A percentile compares a stretch with the other conserved stretches of the same genome.
These are phyloP conservation scores for Nothocercus julius DNA, from an alignment of 2,113 vertebrate genomes.

Conservation along the genomic window DNA sequence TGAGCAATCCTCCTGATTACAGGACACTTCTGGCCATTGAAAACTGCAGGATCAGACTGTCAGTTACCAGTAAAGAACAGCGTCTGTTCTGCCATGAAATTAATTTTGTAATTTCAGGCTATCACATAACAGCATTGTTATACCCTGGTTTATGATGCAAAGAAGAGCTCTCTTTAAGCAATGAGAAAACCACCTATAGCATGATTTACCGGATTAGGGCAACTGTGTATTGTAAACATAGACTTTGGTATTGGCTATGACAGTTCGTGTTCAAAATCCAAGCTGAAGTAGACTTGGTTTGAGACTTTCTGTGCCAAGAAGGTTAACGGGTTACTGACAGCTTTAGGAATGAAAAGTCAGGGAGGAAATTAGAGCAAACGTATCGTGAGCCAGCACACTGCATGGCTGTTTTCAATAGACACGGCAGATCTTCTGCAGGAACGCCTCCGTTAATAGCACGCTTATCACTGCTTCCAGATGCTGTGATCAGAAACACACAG, in stretches of 20 bases:
- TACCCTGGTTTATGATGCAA: neutral
- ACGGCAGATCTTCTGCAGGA: conserved; percentile 29
- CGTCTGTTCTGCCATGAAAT: neutral
- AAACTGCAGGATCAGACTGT: neutral
- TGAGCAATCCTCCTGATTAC: conserved; percentile 20
- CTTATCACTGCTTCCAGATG: conserved; percentile 63
- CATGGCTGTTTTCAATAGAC: conserved; percentile 63
- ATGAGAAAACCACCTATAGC: neutral
- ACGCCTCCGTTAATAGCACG: conserved; percentile 38
- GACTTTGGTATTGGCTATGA: neutral
- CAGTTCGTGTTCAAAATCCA: neutral
- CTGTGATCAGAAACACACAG: neutral
- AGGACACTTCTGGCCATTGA: neutral
- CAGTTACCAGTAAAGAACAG: neutral
- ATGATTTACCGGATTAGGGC: neutral
- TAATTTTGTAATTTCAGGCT: neutral
- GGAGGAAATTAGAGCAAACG: conserved; percentile 51
- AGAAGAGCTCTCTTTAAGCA: neutral
- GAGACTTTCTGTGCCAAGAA: neutral
- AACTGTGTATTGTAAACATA: neutral
- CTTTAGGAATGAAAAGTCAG: conserved; percentile 41
- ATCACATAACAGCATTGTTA: neutral
- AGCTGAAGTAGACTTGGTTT: conserved; percentile 1
- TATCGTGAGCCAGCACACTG: conserved; percentile 26
- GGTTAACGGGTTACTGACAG: conserved; percentile 59